Percentiles rank a stretch among this genome's conserved stretches.
Evolutionary conservation across 2,113 vertebrate species (phyloP).

Genomic region (Struthidea cinerea): DNA sequence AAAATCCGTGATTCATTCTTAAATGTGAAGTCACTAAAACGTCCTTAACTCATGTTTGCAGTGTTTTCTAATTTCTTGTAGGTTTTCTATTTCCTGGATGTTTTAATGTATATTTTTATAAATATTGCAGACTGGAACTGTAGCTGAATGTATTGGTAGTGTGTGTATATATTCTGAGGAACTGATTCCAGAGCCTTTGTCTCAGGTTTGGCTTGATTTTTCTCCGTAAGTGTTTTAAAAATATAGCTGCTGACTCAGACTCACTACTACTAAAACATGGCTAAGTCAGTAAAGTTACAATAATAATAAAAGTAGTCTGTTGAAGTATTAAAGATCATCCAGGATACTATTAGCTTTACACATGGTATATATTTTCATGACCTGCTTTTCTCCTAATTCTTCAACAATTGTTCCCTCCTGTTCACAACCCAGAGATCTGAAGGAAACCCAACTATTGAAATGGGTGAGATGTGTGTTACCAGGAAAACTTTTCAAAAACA

Average conservation of each 20-base stretch:
- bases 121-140: not conserved
- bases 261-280: not conserved
- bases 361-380: not conserved
- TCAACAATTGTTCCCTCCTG: not conserved
- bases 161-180: not conserved
- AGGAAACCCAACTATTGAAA: not conserved
- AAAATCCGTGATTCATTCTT: not conserved
- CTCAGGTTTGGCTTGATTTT: not conserved
- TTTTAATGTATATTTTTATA: not conserved
- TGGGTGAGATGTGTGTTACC: not conserved
- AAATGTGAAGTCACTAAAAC: not conserved
- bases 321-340: not conserved
- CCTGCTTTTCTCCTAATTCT: not conserved
- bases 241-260: not conserved
- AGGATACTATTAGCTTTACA: not conserved
- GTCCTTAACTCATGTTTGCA: not conserved
- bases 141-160: not conserved
- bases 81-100: not conserved
- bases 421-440: not conserved
- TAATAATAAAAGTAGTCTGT: not conserved
- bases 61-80: not conserved
- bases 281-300: not conserved
- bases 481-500: not conserved
- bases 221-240: accelerated
- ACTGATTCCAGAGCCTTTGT: not conserved